Conservation (phyloP, 2,888 invertebrate species). For the Rhamnusium bicolor region DNA sequence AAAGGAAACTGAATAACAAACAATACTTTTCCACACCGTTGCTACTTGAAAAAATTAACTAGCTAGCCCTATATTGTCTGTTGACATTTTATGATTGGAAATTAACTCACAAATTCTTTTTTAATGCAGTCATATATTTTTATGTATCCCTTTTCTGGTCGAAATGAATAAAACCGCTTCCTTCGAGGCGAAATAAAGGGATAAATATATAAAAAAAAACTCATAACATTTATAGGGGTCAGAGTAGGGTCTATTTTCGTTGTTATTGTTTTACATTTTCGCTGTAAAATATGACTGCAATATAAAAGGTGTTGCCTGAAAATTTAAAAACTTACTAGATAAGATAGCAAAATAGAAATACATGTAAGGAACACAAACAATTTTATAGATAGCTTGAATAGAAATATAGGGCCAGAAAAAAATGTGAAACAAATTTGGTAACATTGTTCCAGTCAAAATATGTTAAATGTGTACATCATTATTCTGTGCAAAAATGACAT, state of each 20-base stretch:
- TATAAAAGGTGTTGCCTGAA: not conserved
- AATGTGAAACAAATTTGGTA: not conserved
- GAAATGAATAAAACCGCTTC: not conserved
- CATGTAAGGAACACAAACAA: not conserved
- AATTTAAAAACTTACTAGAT: not conserved
- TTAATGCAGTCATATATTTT: constrained; percentile 9
- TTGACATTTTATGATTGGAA: too few relatives aligned
- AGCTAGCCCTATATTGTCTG: too few relatives aligned
- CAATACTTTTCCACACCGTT: too few relatives aligned
- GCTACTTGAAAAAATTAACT: too few relatives aligned
- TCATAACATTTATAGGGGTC: constrained; percentile 34
- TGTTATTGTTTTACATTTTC: constrained; percentile 29
- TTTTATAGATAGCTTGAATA: not conserved
- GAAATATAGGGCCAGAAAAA: too few relatives aligned
- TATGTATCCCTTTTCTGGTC: not conserved
- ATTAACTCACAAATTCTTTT: not conserved
- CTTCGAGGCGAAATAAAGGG: constrained; percentile 12
- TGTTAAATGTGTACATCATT: too few relatives aligned
- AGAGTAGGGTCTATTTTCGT: constrained; percentile 13
- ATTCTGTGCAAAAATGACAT: too few relatives aligned
- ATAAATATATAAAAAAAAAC: constrained; percentile 34
- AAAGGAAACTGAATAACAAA: too few relatives aligned
- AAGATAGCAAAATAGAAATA: not conserved
- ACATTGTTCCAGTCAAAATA: too few relatives aligned
- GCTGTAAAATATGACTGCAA: constrained; percentile 11